phyloP scores from a whole-genome alignment of 2,113 vertebrate genomes.

The Melanerpes formicivorus region DNA sequence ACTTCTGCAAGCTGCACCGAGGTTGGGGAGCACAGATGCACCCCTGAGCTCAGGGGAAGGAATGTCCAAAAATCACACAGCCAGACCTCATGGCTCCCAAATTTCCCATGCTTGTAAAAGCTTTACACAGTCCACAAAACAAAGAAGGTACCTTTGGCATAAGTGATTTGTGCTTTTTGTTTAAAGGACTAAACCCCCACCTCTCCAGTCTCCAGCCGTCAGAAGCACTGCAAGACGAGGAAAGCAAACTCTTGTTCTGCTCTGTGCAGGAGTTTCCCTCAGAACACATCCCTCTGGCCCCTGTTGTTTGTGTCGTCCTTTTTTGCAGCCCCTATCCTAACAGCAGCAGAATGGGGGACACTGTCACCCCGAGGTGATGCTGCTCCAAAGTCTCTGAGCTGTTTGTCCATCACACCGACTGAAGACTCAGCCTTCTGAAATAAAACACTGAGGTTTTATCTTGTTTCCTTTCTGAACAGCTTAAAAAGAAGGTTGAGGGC shows the following conservation, averaged over 20 bases:
- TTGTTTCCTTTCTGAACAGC: background rate
- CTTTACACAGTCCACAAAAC: background rate
- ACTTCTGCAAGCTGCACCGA: background rate
- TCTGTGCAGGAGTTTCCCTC: background rate
- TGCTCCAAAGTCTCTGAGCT: background rate
- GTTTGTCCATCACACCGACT: background rate
- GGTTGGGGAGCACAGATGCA: rapidly evolving
- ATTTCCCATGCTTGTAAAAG: rapidly evolving
- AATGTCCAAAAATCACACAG: rapidly evolving
- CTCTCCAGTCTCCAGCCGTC: background rate
- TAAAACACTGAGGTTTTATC: background rate
- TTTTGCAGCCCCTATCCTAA: background rate
- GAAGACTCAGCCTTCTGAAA: background rate
- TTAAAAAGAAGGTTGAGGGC: background rate
- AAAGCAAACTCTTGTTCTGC: background rate
- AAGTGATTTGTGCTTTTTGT: no score
- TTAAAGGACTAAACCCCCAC: background rate
- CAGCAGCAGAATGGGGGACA: background rate
- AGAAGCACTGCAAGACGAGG: no score
- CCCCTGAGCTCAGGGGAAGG: background rate
- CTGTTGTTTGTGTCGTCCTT: rapidly evolving
- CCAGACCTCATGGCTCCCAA: background rate
- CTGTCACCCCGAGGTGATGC: background rate
- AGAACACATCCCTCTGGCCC: background rate
- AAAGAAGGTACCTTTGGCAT: no score